Base-by-base conservation (phyloP, 64 coral and sea anemone genomes). In the Platygyra sinensis region DNA sequence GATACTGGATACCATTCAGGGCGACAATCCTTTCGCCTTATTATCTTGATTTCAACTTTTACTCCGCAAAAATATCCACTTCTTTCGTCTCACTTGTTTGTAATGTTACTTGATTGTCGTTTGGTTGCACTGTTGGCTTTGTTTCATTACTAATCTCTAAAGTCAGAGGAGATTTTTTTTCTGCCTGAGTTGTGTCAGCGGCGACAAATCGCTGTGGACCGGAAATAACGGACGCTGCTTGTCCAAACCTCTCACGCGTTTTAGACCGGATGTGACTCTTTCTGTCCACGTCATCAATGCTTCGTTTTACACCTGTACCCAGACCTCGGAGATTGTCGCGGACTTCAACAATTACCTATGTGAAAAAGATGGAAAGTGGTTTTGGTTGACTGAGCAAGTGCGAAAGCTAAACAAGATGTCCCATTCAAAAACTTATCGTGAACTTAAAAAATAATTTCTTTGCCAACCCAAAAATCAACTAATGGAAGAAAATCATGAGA, bases 261-360 rank as follows among this genome's bases (percentile, higher is more conserved):
- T 94, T 94, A 15, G 92, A 72, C 22, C 87, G 75, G 28, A 77
- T 77, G 57, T 94, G 78, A 22, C 59, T 89, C 80, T 78, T 94
- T 1, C 78, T 52, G 4, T 82, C 72, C 2, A 55, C 36, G 17
- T 94, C 92, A 72, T 94, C 92, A 0, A 94, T n/a, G 51, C 79
- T 89, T 33, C 92, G 55, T 85, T 94, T 94, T 57, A 85, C 67
- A 50, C 92, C 92, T 12, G 79, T 38, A 65, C 92, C 92, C 33
- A 94, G 62, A 28, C 92, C 92, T 13, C 92, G 80, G 25, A 82
- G 74, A 29, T 6, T 94, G 25, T 94, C 92, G 72, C 92, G 87
- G 1, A 94, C 86, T 67, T 89, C 86, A 51, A 94, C 92, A 13
- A 82, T 94, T 17, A 94, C 92, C 92, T 94, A 59, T 30, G 20